Conservation (phyloP, 2,797 vertebrate species). For the Eulemur mongoz region DNA sequence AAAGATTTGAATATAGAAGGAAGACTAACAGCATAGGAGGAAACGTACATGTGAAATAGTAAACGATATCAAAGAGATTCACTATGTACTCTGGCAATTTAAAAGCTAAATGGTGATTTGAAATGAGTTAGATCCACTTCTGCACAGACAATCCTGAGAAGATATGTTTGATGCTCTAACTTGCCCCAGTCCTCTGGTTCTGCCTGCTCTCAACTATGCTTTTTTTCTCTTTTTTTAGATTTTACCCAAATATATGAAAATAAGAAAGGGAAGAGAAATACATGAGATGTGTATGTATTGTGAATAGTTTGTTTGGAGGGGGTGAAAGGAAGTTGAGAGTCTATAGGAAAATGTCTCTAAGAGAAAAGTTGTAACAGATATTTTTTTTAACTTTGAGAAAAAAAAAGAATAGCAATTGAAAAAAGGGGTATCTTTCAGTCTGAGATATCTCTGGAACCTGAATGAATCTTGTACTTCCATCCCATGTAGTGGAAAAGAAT, state of each 20-base stretch:
- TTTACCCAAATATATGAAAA: slow-evolving; percentile 8
- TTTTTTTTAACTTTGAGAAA: slow-evolving; percentile 44
- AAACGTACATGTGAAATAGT: not conserved
- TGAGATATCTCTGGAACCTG: not conserved
- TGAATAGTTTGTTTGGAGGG: not conserved
- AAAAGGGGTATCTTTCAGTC: not conserved
- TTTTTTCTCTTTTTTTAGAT: not conserved
- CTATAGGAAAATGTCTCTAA: not conserved
- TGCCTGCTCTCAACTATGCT: not conserved
- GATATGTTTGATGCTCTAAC: not conserved
- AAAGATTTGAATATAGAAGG: not conserved
- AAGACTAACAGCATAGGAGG: not conserved
- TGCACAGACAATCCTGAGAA: not conserved
- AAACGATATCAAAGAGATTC: not conserved
- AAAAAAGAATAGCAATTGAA: not conserved
- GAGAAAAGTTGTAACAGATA: not conserved
- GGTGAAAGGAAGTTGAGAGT: not conserved
- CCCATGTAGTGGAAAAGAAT: not conserved
- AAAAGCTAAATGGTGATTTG: slow-evolving; percentile 2
- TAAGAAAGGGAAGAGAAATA: not conserved
- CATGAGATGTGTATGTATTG: not conserved
- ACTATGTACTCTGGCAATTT: not conserved
- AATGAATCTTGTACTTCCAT: slow-evolving; percentile 30
- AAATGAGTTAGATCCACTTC: slow-evolving; percentile 4
- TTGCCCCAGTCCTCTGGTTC: not conserved